Base-by-base conservation (phyloP, 53 echinoderm and acorn worm species). In the Holothuria leucospilota region DNA sequence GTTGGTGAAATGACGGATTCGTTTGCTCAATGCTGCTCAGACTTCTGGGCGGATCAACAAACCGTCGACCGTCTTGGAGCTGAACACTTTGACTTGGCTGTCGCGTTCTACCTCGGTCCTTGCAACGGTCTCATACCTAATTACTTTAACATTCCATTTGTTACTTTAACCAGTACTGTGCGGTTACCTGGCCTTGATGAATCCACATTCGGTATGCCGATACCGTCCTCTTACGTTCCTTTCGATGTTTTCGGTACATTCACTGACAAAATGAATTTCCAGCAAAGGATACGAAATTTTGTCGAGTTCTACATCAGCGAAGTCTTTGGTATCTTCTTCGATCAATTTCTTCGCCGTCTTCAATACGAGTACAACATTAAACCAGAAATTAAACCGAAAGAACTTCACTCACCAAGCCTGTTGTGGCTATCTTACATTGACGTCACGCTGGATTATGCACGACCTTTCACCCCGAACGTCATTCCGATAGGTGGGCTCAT, bases 101-200 rank as follows among this genome's bases (percentile, higher is more conserved):
- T 94, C 25, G 89, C 85, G 25, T 51, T 89, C 26, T 84, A 86
- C 60, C 13, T 94, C 29, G 62, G 28, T 42, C 87, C 91, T 20
- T 94, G 94, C 56, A 89, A 89, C 56, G 83, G 84, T n/a, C 84
- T 94, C 20, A n/a, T 94, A 14, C 89, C 94, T 1, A 86, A 94
- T 46, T 89, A 89, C 78, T 84, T 94, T 2, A 51, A 73, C 15
- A 80, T 89, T 0, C 89, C 89, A 13, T 94, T 89, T 67, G 69
- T 91, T 20, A 89, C 71, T 39, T 81, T 94, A 21, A 91, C 86
- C 8, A 91, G 89, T 26, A 85, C 89, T 13, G 56, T 91, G 10
- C 86, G 91, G 66, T 39, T 71, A 61, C 90, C 82, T 10, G 28
- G 10, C 6, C 18, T 90, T 26, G 25, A 59, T 38, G 90, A 90